Conservation (phyloP, 2,797 vertebrate species). For the Smutsia temminckii region DNA sequence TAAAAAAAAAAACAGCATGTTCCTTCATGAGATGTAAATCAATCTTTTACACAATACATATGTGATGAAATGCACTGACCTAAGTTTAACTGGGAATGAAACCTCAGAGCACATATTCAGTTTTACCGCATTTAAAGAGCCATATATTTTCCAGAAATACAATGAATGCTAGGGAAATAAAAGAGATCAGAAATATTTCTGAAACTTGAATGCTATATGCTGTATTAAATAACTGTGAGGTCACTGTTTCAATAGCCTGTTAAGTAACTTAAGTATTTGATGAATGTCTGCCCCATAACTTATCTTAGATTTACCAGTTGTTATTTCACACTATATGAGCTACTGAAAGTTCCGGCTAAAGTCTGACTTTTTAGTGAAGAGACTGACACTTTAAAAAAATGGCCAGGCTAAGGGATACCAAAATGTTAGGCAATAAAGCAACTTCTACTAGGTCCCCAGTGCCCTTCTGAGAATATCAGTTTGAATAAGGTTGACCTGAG, state of each 20-base stretch:
- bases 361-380: not conserved
- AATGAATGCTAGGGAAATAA: not conserved
- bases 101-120: not conserved
- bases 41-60: not conserved
- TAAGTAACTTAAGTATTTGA: slow-evolving; percentile 9
- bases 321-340: not conserved
- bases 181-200: not conserved
- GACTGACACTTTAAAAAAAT: not conserved
- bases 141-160: not conserved
- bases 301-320: not conserved
- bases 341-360: not conserved
- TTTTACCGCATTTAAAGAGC: not conserved
- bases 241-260: not conserved
- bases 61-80: not conserved
- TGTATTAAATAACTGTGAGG: not conserved
- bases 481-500: not conserved
- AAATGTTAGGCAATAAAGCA: not conserved
- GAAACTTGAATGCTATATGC: not conserved
- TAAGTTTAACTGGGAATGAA: not conserved
- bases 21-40: slow-evolving; percentile 14
- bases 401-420: not conserved
- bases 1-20: not conserved
- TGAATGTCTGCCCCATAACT: not conserved
- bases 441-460: not conserved
- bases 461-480: not conserved